Evolutionary conservation across 1,140 invertebrate genomes (phyloP).

Genomic region (Drosophila persimilis): DNA sequence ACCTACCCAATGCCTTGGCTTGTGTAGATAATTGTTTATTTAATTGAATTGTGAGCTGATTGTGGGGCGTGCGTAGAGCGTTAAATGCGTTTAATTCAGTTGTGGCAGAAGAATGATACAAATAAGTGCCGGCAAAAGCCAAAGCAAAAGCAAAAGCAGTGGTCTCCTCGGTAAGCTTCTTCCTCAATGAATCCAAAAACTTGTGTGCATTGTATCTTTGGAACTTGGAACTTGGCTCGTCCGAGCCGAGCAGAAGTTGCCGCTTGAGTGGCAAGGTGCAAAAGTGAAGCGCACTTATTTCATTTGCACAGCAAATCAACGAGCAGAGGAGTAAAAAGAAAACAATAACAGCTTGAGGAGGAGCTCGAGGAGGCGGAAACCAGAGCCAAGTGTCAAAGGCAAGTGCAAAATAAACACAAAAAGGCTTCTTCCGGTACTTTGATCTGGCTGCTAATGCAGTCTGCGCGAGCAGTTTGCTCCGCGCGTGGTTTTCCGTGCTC

Average conservation of each 20-base stretch:
- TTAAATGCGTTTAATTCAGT: slow-evolving; percentile 32
- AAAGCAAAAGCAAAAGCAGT: no score
- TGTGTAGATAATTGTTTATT: slow-evolving; percentile 57
- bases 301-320: slow-evolving; percentile 68
- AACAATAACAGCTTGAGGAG: slow-evolving; percentile 28
- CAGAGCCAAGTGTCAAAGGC: slow-evolving; percentile 42
- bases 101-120: slow-evolving; percentile 9
- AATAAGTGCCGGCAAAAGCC: neutral
- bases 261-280: slow-evolving; percentile 15
- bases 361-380: slow-evolving; percentile 2
- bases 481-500: slow-evolving; percentile 20
- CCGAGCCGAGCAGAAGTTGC: neutral
- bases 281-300: slow-evolving; percentile 52
- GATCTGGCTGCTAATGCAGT: slow-evolving; percentile 67
- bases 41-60: slow-evolving; percentile 48
- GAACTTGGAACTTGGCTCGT: no score
- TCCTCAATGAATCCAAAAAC: no score
- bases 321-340: slow-evolving; percentile 28
- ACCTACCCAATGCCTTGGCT: slow-evolving; percentile 6
- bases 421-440: slow-evolving; percentile 64
- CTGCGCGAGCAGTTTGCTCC: neutral
- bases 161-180: no score
- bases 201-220: no score
- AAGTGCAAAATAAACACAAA: slow-evolving; percentile 60
- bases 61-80: slow-evolving; percentile 29